Evolutionary conservation across 2,113 vertebrate genomes (phyloP).

Genomic region (Amblyopsis rosae): DNA sequence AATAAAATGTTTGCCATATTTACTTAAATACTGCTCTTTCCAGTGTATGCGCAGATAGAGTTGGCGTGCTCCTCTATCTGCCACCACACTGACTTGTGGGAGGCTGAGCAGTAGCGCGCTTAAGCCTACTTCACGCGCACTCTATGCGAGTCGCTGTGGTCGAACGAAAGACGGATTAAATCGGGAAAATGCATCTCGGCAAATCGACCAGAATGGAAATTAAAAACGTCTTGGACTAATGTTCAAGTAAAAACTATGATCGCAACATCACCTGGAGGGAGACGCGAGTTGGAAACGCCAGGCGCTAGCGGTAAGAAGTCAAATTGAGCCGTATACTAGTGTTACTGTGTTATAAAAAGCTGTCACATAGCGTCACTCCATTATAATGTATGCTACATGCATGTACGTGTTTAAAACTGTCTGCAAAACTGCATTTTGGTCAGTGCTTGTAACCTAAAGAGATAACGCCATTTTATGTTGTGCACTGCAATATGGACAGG

Average conservation of each 20-base stretch:
- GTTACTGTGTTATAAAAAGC: background rate
- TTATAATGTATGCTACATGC: background rate
- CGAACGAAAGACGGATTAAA: no score
- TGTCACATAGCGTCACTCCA: background rate
- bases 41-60: no score
- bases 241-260: slow-evolving; percentile 18
- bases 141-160: background rate
- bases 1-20: no score
- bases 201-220: slow-evolving; percentile 22
- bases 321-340: background rate
- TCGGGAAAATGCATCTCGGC: background rate
- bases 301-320: slow-evolving; percentile 48
- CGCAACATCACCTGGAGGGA: slow-evolving; percentile 12
- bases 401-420: background rate
- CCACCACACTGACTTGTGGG: background rate
- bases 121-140: background rate
- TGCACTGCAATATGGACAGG: background rate
- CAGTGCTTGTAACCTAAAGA: background rate
- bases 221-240: slow-evolving; percentile 38
- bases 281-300: background rate
- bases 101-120: slow-evolving; percentile 15
- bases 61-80: no score
- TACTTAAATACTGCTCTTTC: no score
- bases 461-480: background rate
- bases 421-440: background rate